A percentile compares a stretch with the other conserved stretches of the same genome.
phyloP scores from a whole-genome alignment of 2,888 invertebrate species.

The Caradrina kadenii region DNA sequence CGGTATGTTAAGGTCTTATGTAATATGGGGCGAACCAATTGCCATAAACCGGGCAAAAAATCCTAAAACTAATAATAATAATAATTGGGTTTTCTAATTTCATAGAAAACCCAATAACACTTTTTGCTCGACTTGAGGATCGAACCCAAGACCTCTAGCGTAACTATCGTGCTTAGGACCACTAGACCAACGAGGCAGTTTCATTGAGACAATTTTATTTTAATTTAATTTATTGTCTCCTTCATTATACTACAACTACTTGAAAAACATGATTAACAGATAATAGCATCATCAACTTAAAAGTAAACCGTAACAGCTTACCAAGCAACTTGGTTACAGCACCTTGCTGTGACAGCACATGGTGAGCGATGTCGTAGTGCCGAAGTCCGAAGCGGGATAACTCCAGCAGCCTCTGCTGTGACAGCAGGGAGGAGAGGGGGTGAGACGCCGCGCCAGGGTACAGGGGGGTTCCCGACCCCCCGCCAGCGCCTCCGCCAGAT shows the following conservation, averaged over 20 bases:
- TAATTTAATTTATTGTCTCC: background rate
- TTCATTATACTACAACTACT: background rate
- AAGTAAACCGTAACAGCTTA: conserved; percentile 86
- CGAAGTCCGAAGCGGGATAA: conserved; percentile 95
- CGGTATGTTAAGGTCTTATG: too few species aligned
- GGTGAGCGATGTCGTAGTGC: conserved; percentile 97
- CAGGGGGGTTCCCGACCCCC: conserved; percentile 85
- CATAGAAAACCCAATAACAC: too few species aligned
- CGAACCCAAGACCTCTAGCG: too few species aligned
- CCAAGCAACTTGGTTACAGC: conserved; percentile 97
- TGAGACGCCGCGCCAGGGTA: conserved; percentile 89
- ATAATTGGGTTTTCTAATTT: too few species aligned
- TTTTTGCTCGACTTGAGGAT: too few species aligned
- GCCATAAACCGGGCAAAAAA: too few species aligned
- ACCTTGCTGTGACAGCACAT: conserved; percentile 97
- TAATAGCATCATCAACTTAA: conserved; percentile 23
- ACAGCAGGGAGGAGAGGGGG: conserved; percentile 93
- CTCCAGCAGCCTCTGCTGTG: conserved; percentile 95
- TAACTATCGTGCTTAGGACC: too few species aligned
- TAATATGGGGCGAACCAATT: too few species aligned
- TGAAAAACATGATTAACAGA: background rate
- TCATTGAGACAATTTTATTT: too few species aligned
- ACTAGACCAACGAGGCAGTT: too few species aligned
- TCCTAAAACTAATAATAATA: too few species aligned
- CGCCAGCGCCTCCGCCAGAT: conserved; percentile 85